These are phyloP conservation scores for Umimayanthus chanpuru DNA, from an alignment of 92 coral and sea anemone species.

Conservation along the genomic window DNA sequence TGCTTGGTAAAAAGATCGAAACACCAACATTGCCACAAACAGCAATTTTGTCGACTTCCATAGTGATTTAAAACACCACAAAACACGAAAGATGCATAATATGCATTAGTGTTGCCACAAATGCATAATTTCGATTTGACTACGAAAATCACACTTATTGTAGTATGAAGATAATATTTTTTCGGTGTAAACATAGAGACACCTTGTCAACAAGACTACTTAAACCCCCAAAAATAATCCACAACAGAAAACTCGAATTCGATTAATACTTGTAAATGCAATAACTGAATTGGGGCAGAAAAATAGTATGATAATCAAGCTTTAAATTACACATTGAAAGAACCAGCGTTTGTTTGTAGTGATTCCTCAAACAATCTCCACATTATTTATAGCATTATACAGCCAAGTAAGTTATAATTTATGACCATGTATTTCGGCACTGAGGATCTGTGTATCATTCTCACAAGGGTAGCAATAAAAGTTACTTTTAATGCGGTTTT, in stretches of 20 bases:
- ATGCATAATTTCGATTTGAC: neutral
- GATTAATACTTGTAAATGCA: neutral
- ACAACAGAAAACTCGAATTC: neutral
- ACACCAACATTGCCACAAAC: neutral
- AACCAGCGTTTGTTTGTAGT: neutral
- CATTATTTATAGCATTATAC: neutral
- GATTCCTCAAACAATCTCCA: neutral
- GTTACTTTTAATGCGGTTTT: neutral
- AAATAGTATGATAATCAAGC: neutral
- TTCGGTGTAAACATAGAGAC: neutral
- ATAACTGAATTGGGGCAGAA: neutral
- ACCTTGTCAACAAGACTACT: slow-evolving; percentile 1
- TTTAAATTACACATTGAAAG: neutral
- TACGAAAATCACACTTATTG: neutral
- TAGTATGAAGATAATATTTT: neutral
- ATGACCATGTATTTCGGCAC: neutral
- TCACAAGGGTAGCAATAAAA: too few relatives aligned
- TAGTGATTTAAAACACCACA: neutral
- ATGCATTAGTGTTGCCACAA: too few relatives aligned
- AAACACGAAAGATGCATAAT: slow-evolving; percentile 18
- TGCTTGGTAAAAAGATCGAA: neutral
- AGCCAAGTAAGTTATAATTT: neutral
- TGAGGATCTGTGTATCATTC: neutral
- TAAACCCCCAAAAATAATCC: neutral
- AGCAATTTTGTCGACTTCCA: slow-evolving; percentile 1